phyloP scores from a whole-genome alignment of 2,113 vertebrate species.

The Syngnathoides biaculeatus region DNA sequence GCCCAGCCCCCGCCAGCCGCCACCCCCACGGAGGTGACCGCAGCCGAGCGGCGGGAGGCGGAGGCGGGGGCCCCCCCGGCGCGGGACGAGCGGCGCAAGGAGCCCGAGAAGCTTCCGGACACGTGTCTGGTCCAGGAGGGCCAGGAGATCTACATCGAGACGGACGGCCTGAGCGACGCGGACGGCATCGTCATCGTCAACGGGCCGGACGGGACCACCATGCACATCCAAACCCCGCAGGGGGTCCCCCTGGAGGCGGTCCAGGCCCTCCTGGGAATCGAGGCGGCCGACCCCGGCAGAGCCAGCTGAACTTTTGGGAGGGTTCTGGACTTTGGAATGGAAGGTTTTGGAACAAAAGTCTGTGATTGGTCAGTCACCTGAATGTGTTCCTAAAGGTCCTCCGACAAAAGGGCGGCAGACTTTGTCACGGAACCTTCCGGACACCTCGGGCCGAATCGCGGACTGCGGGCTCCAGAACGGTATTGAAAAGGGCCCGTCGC shows the following conservation, averaged over 20 bases:
- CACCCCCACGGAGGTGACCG: constrained; percentile 36
- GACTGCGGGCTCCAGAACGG: too few species aligned
- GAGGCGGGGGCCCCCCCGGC: constrained; percentile 37
- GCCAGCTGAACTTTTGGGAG: background rate
- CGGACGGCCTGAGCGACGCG: constrained; percentile 73
- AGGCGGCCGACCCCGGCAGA: constrained; percentile 58
- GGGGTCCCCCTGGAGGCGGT: constrained; percentile 75
- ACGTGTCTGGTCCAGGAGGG: constrained; percentile 56
- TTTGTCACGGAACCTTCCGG: background rate
- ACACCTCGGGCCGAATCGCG: background rate
- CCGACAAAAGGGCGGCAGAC: background rate
- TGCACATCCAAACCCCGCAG: constrained; percentile 73
- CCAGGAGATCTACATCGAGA: constrained; percentile 77
- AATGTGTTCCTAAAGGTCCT: too few species aligned
- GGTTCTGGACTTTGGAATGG: too few species aligned
- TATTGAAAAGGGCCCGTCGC: too few species aligned
- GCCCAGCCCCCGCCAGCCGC: background rate
- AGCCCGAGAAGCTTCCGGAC: constrained; percentile 1
- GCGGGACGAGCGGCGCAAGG: constrained; percentile 13
- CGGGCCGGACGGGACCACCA: constrained; percentile 66
- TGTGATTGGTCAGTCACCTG: too few species aligned
- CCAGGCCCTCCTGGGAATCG: constrained; percentile 77
- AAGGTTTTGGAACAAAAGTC: too few species aligned
- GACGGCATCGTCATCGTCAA: constrained; percentile 76
- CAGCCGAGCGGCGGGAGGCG: constrained; percentile 12